Base-by-base conservation (phyloP, 1,140 invertebrate species). In the Drosophila bipectinata region DNA sequence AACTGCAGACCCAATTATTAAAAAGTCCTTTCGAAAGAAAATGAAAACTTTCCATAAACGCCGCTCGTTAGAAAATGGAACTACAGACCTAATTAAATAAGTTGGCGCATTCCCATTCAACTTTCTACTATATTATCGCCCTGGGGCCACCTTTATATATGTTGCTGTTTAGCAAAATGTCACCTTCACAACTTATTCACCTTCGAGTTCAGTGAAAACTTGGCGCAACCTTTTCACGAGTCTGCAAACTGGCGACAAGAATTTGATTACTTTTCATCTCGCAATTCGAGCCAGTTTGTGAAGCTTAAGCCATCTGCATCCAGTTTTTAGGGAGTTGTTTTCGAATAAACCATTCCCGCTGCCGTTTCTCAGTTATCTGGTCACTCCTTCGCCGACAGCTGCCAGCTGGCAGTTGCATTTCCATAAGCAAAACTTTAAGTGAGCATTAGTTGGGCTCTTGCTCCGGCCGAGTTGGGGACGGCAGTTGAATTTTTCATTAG, bases 401-500 rank as follows among this genome's bases (percentile, higher is more conserved):
- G 26, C 26, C 26, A 28, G 9, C 63, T 54, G 24, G 55, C 52
- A 74, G 45, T 57, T 64, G 72, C 62, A 85, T 83, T 64, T 61
- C 63, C 45, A 60, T 60, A 64, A 75, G 49, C 72, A 56, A 76
- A 77, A 77, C 72, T 69, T 68, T 52, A 76, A 53, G 62, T 30
- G 30, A 68, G 51, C 72, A 69, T 69, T 67, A 72, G 68, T 72
- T 58, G 44, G 15, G 45, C 41, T 26, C 24, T 30, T 12, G 15
- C 39, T 61, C 54, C 28, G 21, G 37, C 41, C 26, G 26, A 28
- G 26, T 28, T 28, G 26, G 26, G 26, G 26, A 28, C 18, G 61
- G 44, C 45, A 52, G 49, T 47, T 75, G 74, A 87, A 85, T 85
- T 85, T 87, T 87, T 87, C 69, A 85, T 85, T 75, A 60, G 49